Evolutionary conservation across 2,888 invertebrate species (phyloP).

Genomic region (Lasioglossum malachurum): DNA sequence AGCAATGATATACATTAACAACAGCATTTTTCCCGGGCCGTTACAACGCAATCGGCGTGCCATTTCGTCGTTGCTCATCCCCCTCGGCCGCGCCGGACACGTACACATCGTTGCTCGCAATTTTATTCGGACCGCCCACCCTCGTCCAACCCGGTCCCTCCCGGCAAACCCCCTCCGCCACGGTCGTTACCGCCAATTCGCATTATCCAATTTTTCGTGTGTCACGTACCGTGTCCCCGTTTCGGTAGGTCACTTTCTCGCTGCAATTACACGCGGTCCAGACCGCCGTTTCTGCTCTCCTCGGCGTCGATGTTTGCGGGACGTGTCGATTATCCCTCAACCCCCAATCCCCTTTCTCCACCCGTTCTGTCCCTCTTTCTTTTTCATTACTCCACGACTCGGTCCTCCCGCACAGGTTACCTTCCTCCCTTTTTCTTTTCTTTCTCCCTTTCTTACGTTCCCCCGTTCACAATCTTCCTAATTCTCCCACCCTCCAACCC

Average conservation of each 20-base stretch:
- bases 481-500: background rate
- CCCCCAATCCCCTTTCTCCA: background rate
- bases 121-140: constrained; percentile 41
- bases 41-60: constrained; percentile 57
- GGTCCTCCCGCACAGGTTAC: background rate
- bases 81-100: constrained; percentile 14
- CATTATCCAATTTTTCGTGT: constrained; percentile 66
- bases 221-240: constrained; percentile 63
- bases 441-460: background rate
- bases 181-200: constrained; percentile 63
- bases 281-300: constrained; percentile 28
- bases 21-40: constrained; percentile 42
- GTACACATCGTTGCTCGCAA: constrained; percentile 55
- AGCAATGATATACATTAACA: constrained; percentile 58
- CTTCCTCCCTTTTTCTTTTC: constrained; percentile 18
- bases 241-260: constrained; percentile 59
- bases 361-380: background rate
- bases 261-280: constrained; percentile 56
- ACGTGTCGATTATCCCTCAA: constrained; percentile 36
- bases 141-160: background rate
- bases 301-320: constrained; percentile 53
- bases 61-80: constrained; percentile 42
- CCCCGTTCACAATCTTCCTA: constrained; percentile 7
- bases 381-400: background rate
- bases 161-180: background rate